Percentiles rank a stretch among this genome's conserved stretches.
phyloP scores from a whole-genome alignment of 1,140 invertebrate genomes.

The Camponotus vicinus region DNA sequence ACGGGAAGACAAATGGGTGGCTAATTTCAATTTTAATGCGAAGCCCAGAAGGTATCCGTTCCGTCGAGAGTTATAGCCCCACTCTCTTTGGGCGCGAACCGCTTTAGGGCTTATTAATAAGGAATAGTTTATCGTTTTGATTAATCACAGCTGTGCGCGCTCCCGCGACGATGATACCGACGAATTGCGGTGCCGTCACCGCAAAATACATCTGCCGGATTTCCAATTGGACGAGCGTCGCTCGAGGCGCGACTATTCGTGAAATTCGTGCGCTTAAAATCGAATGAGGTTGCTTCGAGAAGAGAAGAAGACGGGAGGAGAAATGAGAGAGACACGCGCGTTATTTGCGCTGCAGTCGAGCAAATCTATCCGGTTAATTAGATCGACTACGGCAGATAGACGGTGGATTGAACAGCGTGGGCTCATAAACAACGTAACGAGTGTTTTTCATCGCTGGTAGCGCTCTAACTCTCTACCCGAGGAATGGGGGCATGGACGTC shows the following conservation, averaged over 20 bases:
- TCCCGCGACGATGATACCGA: constrained; percentile 27
- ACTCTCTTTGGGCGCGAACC: constrained; percentile 57
- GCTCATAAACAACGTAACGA: constrained; percentile 1
- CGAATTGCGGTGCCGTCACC: neutral
- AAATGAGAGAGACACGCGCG: constrained; percentile 12
- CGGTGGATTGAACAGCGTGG: neutral
- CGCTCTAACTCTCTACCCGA: neutral
- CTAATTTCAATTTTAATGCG: constrained; percentile 78
- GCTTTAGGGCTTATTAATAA: constrained; percentile 61
- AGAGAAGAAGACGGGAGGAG: constrained; percentile 32
- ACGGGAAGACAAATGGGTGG: constrained; percentile 77
- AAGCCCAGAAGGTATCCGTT: constrained; percentile 56
- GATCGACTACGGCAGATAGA: neutral
- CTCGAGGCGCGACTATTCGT: constrained; percentile 11
- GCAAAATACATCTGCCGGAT: constrained; percentile 29
- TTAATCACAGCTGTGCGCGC: constrained; percentile 8
- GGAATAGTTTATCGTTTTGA: constrained; percentile 61
- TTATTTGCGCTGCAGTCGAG: neutral
- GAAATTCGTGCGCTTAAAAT: constrained; percentile 27
- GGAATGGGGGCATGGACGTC: constrained; percentile 30
- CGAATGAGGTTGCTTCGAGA: constrained; percentile 25
- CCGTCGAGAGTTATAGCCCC: constrained; percentile 52
- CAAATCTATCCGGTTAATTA: constrained; percentile 57
- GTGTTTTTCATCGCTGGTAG: constrained; percentile 9
- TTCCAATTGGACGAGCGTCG: constrained; percentile 37